Evolutionary conservation across 2,113 vertebrate genomes (phyloP), one percentile per base, ranked within the genome.

Genomic region (Leptodactylus fuscus): DNA sequence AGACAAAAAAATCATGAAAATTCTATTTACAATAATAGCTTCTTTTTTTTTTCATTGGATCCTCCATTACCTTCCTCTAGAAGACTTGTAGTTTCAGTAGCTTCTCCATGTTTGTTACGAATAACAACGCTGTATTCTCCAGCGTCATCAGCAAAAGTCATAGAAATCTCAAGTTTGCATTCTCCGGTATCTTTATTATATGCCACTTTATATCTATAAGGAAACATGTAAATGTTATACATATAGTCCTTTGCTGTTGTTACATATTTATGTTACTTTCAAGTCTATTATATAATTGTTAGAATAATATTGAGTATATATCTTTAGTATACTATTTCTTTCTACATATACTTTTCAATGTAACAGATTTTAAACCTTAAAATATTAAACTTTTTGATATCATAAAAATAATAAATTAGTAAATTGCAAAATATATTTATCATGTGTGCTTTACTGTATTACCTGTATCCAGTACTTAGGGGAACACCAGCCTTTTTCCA

Each of bases 111-210:
- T 88, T 94, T 94, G 87, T 99, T 99, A 86, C 95, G 97, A 88
- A 94, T 93, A 92, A 96, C 93, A 78, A 98, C 90, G 1, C 94
- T 94, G 87, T 99, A 99, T 91, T 99, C 98, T 92, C 98, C 98
- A n/a, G 98, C 97, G 77, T 99, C 98, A 0, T 99, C 98, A 0
- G 97, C 94, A 82, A 99, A 99, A 46, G 96, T 97, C 97, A 99
- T 99, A 2, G 98, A 98, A 93, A 99, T 99, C 93, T 98, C 96
- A 89, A 99, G 90, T 89, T 89, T 95, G 91, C 97, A 99, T 82
- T 95, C 95, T 87, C 98, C 98, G 0, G 94, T 97, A 89, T 99
- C 96, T 90, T 95, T 97, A 89, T 97, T 97, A 90, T 98, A 95
- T 88, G 93, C 93, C 10, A 97, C 95, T 96, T 97, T 97, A 89